Conservation (phyloP, 2,113 vertebrate species). For the Labeo rohita region DNA sequence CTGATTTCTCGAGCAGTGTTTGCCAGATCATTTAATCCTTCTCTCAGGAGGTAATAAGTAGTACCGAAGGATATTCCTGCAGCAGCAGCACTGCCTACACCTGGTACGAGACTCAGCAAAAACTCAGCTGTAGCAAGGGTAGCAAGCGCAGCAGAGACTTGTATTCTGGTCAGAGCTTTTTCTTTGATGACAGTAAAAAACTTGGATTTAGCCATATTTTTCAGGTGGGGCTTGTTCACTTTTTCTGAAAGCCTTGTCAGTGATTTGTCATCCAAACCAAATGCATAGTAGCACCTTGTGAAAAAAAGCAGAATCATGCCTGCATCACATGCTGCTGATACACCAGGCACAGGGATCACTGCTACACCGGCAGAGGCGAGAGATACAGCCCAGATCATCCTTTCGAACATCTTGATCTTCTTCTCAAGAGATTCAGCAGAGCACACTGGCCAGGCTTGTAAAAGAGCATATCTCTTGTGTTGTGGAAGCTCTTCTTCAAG, state of each 20-base stretch:
- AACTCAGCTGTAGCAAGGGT: not conserved
- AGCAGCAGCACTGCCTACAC: conserved; percentile 32
- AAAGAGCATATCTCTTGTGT: conserved; percentile 60
- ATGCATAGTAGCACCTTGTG: conserved; percentile 60
- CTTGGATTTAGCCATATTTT: conserved; percentile 60
- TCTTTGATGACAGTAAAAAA: conserved; percentile 19
- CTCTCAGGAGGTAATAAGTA: conserved; percentile 32
- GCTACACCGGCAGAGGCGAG: conserved; percentile 60
- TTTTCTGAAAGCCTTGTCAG: conserved; percentile 66
- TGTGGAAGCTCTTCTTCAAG: conserved; percentile 51
- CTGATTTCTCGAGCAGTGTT: conserved; percentile 35
- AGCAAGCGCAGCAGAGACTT: not conserved
- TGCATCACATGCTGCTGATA: conserved; percentile 64
- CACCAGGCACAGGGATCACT: conserved; percentile 61
- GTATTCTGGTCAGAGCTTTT: not conserved
- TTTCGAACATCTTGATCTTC: conserved; percentile 62
- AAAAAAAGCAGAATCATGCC: conserved; percentile 60
- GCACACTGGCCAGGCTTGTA: conserved; percentile 15
- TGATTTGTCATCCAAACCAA: conserved; percentile 68
- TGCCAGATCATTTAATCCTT: conserved; percentile 48
- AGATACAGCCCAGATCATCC: conserved; percentile 65
- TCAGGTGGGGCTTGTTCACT: conserved; percentile 70
- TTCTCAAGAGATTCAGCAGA: conserved; percentile 47
- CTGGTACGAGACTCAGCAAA: conserved; percentile 33
- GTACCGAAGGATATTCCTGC: conserved; percentile 36